Conservation (phyloP, 2,888 invertebrate genomes). For the Macropis europaea region DNA sequence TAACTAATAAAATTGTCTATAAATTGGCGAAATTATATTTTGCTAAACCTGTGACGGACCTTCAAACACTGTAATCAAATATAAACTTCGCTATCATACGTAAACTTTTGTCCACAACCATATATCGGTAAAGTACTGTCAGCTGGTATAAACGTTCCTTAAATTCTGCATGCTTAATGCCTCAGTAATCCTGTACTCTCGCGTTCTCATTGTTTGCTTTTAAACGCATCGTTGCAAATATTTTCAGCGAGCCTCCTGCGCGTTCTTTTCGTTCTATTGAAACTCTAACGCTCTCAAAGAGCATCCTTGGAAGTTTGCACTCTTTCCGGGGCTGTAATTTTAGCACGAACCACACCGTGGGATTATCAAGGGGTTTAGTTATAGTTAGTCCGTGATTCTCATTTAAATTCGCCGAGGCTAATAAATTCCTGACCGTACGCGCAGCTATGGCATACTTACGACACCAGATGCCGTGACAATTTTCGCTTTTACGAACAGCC, state of each 20-base stretch:
- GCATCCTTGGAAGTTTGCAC: neutral
- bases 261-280: neutral
- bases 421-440: constrained; percentile 20
- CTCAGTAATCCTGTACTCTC: no score
- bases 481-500: constrained; percentile 4
- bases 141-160: no score
- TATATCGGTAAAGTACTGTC: no score
- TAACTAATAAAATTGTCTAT: no score
- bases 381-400: constrained; percentile 1
- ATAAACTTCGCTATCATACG: no score
- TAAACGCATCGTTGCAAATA: neutral
- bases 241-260: neutral
- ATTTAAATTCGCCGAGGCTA: constrained; percentile 8
- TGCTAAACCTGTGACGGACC: no score
- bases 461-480: constrained; percentile 10
- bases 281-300: neutral
- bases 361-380: constrained; percentile 5
- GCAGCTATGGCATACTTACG: constrained; percentile 14
- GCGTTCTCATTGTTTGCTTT: no score
- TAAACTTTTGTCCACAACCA: no score
- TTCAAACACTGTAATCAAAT: no score
- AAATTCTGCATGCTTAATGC: no score
- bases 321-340: constrained; percentile 6
- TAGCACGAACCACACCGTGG: neutral
- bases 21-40: no score